Evolutionary conservation across 2,113 vertebrate genomes (phyloP).

Genomic region (Myocastor coypus): DNA sequence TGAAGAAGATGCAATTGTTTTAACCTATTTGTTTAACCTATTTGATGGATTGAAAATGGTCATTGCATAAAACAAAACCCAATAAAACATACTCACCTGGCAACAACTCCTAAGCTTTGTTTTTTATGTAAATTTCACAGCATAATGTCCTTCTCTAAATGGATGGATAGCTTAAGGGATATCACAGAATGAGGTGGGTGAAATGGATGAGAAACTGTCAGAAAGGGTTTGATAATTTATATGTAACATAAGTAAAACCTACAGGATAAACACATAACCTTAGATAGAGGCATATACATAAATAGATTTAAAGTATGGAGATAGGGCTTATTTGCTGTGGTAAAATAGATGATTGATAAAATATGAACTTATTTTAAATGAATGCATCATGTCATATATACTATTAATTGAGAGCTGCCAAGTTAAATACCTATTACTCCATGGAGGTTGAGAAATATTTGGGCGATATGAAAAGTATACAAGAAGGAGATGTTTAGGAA

Average conservation of each 20-base stretch:
- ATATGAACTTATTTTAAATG: background rate
- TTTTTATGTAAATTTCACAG: background rate
- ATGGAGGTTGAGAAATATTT: background rate
- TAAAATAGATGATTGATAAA: background rate
- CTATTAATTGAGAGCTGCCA: background rate
- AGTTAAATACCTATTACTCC: background rate
- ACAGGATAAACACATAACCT: background rate
- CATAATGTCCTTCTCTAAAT: background rate
- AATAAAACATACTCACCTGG: background rate
- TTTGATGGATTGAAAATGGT: background rate
- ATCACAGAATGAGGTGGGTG: background rate
- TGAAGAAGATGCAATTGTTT: background rate
- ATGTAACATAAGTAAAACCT: background rate
- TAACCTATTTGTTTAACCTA: background rate
- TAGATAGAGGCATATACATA: background rate
- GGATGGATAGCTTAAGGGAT: background rate
- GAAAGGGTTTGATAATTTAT: background rate
- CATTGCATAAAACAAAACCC: background rate
- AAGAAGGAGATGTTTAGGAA: background rate
- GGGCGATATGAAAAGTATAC: rapidly evolving
- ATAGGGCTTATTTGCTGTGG: background rate
- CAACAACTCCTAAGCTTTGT: background rate
- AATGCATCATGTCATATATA: background rate
- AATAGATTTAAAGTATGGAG: background rate
- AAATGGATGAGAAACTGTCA: background rate